A percentile compares a stretch with the other conserved stretches of the same genome.
Evolutionary conservation across 2,113 vertebrate species (phyloP).

Genomic region (Mobula birostris): DNA sequence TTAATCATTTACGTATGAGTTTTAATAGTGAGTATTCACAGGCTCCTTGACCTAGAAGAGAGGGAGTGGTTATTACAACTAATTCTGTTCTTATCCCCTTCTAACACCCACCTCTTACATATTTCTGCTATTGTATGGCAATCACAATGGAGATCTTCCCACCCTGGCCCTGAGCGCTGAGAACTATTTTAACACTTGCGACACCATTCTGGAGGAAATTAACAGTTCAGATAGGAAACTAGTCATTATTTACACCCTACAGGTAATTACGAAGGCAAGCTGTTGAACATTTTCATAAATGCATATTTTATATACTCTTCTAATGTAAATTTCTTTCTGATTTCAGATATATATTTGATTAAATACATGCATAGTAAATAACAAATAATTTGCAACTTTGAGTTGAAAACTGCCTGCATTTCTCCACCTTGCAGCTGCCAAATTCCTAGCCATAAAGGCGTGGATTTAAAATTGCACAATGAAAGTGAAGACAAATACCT

Average conservation of each 20-base stretch:
- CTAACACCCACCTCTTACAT: background rate
- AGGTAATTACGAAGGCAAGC: background rate
- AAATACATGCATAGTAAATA: background rate
- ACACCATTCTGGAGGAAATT: background rate
- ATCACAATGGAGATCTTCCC: background rate
- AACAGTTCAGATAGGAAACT: background rate
- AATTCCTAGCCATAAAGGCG: background rate
- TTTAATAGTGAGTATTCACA: background rate
- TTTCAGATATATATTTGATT: background rate
- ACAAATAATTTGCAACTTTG: background rate
- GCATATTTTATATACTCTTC: background rate
- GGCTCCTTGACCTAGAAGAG: background rate
- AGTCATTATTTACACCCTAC: too few relatives aligned
- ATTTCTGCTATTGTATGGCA: background rate
- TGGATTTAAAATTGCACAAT: constrained; percentile 19
- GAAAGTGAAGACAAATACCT: constrained; percentile 7
- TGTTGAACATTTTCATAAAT: background rate
- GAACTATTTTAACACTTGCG: background rate
- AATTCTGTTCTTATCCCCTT: background rate
- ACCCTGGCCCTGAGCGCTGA: background rate
- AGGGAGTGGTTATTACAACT: background rate
- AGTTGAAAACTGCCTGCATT: background rate
- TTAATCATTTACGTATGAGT: background rate
- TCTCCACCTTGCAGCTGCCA: background rate
- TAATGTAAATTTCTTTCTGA: background rate